phyloP scores from a whole-genome alignment of 1,140 invertebrate genomes.

The Bombus superbus region DNA sequence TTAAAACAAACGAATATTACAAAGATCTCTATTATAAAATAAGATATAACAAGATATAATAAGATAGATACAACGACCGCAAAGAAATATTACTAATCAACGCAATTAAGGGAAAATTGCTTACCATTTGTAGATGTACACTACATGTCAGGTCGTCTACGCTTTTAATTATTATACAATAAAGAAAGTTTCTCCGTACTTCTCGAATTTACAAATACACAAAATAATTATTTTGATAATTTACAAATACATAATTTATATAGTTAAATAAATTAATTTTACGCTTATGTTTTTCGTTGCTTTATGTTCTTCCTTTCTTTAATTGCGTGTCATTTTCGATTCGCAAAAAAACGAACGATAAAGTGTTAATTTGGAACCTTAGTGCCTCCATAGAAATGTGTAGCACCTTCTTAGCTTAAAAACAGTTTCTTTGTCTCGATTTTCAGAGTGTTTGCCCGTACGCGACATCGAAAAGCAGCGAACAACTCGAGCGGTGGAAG shows the following conservation, averaged over 20 bases:
- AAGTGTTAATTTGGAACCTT: neutral
- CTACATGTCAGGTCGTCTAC: too few relatives aligned
- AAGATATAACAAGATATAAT: neutral
- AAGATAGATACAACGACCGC: too few relatives aligned
- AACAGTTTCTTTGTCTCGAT: neutral
- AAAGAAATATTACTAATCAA: neutral
- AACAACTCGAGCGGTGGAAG: slow-evolving; percentile 79
- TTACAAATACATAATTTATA: too few relatives aligned
- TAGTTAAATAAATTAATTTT: too few relatives aligned
- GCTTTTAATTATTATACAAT: neutral
- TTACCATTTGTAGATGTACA: neutral
- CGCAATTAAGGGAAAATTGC: too few relatives aligned
- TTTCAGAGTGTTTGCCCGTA: slow-evolving; percentile 90
- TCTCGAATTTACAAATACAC: neutral
- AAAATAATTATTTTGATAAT: too few relatives aligned
- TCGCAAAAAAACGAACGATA: neutral
- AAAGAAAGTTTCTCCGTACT: neutral
- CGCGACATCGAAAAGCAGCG: slow-evolving; percentile 88
- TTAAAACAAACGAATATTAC: neutral
- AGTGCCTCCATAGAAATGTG: neutral
- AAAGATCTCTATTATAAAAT: neutral
- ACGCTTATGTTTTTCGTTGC: too few relatives aligned
- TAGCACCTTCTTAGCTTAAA: slow-evolving; percentile 34
- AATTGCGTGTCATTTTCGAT: neutral
- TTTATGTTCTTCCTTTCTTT: neutral